Conservation (phyloP, 2,797 vertebrate genomes). For the Odontamblyopus lacepedii region DNA sequence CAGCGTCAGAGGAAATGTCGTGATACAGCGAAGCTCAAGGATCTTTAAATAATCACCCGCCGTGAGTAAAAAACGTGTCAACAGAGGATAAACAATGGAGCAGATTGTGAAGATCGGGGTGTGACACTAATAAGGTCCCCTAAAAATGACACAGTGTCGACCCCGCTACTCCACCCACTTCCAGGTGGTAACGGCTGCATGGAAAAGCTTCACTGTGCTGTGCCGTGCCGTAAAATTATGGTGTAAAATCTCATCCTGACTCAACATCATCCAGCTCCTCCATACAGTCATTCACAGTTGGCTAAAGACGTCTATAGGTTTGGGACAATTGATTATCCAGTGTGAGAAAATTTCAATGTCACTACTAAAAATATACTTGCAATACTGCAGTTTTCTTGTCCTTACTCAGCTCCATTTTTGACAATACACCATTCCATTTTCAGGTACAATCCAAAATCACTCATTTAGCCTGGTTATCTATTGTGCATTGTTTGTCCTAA, state of each 20-base stretch:
- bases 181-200: no score
- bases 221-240: no score
- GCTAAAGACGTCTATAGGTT: background rate
- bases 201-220: no score
- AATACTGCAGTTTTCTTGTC: background rate
- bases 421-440: background rate
- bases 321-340: background rate
- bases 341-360: background rate
- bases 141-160: no score
- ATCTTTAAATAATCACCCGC: no score
- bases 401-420: background rate
- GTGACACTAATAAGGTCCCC: no score
- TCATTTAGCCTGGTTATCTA: background rate
- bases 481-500: constrained; percentile 8
- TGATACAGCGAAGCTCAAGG: no score
- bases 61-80: no score
- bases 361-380: background rate
- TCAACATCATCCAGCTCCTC: background rate
- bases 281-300: background rate
- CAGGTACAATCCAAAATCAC: background rate
- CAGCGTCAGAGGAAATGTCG: no score
- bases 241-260: background rate
- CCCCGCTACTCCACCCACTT: no score
- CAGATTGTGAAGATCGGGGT: no score
- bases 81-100: no score